phyloP scores from a whole-genome alignment of 2,113 vertebrate genomes.

The Psilopogon haemacephalus region DNA sequence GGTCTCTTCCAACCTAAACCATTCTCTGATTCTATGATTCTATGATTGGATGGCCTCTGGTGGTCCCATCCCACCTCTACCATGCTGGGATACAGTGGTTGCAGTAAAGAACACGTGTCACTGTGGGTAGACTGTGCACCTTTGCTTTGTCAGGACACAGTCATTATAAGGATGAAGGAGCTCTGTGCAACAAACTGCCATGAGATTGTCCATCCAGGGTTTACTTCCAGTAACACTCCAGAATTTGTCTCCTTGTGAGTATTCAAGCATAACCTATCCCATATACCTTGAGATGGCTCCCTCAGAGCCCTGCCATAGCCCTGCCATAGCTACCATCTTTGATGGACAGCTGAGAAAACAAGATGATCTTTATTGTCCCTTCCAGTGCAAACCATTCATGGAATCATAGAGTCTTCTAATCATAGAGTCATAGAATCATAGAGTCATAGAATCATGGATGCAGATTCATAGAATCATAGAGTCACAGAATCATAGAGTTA shows the following conservation, averaged over 20 bases:
- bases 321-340: not conserved
- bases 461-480: too few species aligned
- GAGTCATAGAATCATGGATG: too few species aligned
- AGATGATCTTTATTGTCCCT: not conserved
- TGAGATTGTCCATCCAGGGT: too few species aligned
- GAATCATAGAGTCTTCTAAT: too few species aligned
- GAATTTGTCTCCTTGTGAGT: not conserved
- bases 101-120: accelerated
- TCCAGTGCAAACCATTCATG: too few species aligned
- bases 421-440: too few species aligned
- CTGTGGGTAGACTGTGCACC: not conserved
- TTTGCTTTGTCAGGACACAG: accelerated
- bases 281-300: too few species aligned
- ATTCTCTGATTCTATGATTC: too few species aligned
- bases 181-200: accelerated
- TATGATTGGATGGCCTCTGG: not conserved
- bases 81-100: not conserved
- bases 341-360: not conserved
- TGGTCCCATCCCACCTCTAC: not conserved
- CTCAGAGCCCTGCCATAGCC: accelerated
- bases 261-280: not conserved
- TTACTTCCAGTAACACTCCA: not conserved
- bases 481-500: too few species aligned
- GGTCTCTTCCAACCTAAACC: too few species aligned
- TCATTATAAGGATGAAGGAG: too few species aligned